Base-by-base conservation (phyloP, 2,888 invertebrate species). In the Lasioglossum marginatum region DNA sequence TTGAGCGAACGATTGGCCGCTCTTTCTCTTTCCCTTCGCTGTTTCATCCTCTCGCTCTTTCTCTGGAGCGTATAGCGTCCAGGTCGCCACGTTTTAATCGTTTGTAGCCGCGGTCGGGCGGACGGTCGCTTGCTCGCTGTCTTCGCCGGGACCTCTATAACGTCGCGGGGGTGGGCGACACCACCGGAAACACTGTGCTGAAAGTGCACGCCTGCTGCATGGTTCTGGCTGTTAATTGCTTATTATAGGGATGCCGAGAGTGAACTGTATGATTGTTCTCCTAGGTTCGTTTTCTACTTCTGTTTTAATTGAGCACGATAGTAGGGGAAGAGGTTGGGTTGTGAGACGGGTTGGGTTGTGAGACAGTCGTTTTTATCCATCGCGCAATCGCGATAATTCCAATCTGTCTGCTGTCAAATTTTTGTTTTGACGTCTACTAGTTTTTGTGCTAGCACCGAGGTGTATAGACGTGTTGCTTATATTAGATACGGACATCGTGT, bases 1-100 rank as follows among this genome's bases (percentile, higher is more conserved):
- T 92, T 92, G 92, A 92, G 91, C 92, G 92, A 93, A 88, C 91
- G 93, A 93, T 92, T 92, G 93, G 91, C 92, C 92, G 90, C 87
- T 87, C 87, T 88, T 86, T 90, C 85, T 90, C 92, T 90, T 79
- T 91, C 82, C 48, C 34, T 31, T 37, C 66, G 16, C 66, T 23
- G 34, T 68, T 70, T 79, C 91, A 91, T 92, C 85, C 87, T 82
- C 83, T 93, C 92, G 72, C 75, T 60, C 78, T 73, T 63, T 72
- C 57, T 68, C 81, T 83, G 87, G 85, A 40, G 72, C 79, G 66
- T 68, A 68, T 8, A 31, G 3, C 19, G 31, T 34, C 8, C 66
- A 31, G 66, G 34, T 86, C 86, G 60, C 85, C 85, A 83, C 83
- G 81, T 82, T 82, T 86, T 82, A 80, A 90, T 88, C 91, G 87